Evolutionary conservation across 1,140 invertebrate genomes (phyloP).

Genomic region (Cylas formicarius): DNA sequence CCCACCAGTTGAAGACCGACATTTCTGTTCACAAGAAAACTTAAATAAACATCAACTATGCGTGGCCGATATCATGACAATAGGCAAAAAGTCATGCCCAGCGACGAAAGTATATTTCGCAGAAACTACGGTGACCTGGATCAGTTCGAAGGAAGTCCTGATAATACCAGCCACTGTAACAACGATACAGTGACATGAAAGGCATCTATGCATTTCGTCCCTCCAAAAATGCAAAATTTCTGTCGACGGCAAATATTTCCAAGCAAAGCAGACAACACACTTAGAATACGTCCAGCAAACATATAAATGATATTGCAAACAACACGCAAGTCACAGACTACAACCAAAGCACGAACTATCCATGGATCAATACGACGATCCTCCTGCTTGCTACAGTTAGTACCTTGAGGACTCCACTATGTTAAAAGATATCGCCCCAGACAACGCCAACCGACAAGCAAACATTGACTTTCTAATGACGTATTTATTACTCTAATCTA

Average conservation of each 20-base stretch:
- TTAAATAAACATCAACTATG: neutral
- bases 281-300: neutral
- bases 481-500: no score
- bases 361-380: no score
- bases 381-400: no score
- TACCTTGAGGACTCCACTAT: no score
- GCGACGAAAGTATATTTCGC: neutral
- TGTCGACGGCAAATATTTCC: neutral
- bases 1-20: neutral
- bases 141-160: neutral
- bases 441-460: no score
- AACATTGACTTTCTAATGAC: no score
- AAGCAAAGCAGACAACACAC: neutral
- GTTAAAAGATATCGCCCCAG: no score
- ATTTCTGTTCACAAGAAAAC: conserved; percentile 1
- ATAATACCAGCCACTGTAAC: neutral
- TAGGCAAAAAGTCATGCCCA: neutral
- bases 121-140: neutral
- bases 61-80: neutral
- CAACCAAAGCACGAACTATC: no score
- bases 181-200: neutral
- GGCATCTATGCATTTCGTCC: neutral
- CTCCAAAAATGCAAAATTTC: neutral
- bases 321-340: no score
- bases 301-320: no score